Conservation (phyloP, 2,888 invertebrate genomes). For the Lochmaea capreae region DNA sequence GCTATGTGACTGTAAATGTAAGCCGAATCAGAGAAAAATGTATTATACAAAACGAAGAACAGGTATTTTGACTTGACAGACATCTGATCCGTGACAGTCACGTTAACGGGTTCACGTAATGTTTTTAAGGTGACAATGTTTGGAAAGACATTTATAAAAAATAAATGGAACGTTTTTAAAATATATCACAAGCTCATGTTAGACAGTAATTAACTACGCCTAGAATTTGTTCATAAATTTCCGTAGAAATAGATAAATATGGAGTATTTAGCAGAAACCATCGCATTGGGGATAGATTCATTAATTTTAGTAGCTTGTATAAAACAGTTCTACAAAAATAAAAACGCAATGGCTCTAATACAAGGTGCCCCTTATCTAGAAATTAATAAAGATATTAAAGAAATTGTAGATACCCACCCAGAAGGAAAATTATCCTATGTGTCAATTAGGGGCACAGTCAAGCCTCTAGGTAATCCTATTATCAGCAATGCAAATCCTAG, state of each 20-base stretch:
- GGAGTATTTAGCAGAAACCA: slow-evolving; percentile 82
- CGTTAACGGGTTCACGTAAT: slow-evolving; percentile 6
- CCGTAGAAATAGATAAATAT: slow-evolving; percentile 62
- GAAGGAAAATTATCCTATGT: slow-evolving; percentile 79
- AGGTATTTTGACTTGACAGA: background rate
- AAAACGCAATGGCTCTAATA: slow-evolving; percentile 76
- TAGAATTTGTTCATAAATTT: background rate
- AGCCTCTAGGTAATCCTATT: slow-evolving; percentile 81
- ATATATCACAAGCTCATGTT: background rate
- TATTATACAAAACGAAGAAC: background rate
- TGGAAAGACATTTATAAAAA: background rate
- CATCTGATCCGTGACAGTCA: background rate
- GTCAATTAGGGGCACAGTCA: slow-evolving; percentile 80
- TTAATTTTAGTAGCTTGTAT: slow-evolving; percentile 80
- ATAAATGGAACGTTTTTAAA: slow-evolving; percentile 4
- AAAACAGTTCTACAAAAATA: slow-evolving; percentile 80
- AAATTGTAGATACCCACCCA: slow-evolving; percentile 72
- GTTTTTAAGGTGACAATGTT: slow-evolving; percentile 12
- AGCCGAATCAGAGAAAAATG: background rate
- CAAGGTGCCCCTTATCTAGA: slow-evolving; percentile 79
- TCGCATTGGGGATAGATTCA: slow-evolving; percentile 80
- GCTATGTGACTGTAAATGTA: too few species aligned
- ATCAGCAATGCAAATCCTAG: slow-evolving; percentile 78
- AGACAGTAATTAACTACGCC: background rate
- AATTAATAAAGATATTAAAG: slow-evolving; percentile 73